Conservation (phyloP, 2,113 vertebrate genomes). For the Bucco capensis region DNA sequence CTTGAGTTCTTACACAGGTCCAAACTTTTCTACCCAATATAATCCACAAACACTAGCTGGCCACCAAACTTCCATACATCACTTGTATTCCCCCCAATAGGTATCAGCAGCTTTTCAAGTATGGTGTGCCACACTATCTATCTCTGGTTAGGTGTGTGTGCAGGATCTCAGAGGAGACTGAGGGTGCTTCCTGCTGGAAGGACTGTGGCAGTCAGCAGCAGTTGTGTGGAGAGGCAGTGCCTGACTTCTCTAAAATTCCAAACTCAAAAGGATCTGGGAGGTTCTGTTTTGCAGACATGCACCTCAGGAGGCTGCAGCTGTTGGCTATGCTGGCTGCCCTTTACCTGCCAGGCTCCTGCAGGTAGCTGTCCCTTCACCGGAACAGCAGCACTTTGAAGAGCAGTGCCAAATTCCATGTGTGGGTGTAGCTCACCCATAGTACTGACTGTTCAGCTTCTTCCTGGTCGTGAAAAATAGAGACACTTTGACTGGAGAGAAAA, state of each 20-base stretch:
- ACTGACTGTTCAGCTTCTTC: background rate
- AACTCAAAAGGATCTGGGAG: background rate
- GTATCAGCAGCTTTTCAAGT: background rate
- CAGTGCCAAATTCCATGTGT: background rate
- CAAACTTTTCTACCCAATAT: background rate
- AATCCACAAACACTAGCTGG: background rate
- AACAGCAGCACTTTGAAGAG: background rate
- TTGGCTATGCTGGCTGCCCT: background rate
- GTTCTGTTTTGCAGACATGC: background rate
- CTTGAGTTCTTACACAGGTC: background rate
- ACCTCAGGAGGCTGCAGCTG: background rate
- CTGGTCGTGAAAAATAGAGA: background rate
- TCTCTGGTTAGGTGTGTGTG: background rate
- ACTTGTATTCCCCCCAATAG: background rate
- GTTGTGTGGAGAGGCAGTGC: background rate
- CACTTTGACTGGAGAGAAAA: background rate
- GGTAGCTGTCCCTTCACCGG: background rate
- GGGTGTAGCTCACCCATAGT: background rate
- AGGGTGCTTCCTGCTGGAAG: background rate
- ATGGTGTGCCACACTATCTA: background rate
- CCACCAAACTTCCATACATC: background rate
- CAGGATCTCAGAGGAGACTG: background rate
- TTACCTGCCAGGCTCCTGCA: background rate
- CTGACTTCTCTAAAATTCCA: background rate
- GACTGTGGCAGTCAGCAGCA: background rate